Conservation (phyloP, 2,888 invertebrate genomes). For the Rhamphomyia laevipes region DNA sequence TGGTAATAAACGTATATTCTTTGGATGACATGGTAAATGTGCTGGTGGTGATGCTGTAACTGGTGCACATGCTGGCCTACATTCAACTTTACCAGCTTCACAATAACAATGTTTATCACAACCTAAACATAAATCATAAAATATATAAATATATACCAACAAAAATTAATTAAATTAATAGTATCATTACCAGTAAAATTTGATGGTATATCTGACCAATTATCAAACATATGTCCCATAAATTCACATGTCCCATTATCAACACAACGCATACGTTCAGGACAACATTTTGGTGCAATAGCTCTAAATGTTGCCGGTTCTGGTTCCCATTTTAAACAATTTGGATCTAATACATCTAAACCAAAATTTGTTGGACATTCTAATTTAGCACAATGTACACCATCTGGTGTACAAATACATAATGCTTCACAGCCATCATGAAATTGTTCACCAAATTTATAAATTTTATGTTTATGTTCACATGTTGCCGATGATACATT, state of each 20-base stretch:
- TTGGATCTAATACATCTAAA: constrained; percentile 70
- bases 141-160: neutral
- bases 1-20: constrained; percentile 50
- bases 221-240: constrained; percentile 48
- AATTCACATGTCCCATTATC: constrained; percentile 74
- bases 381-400: constrained; percentile 64
- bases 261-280: constrained; percentile 62
- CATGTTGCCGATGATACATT: constrained; percentile 19
- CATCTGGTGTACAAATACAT: constrained; percentile 60
- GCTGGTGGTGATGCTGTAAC: constrained; percentile 65
- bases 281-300: constrained; percentile 68
- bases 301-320: constrained; percentile 59
- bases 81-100: constrained; percentile 76
- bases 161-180: neutral
- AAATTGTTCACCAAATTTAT: constrained; percentile 55
- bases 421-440: constrained; percentile 71
- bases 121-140: constrained; percentile 35
- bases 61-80: constrained; percentile 68
- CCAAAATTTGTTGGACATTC: constrained; percentile 77
- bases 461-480: constrained; percentile 27
- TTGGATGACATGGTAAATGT: constrained; percentile 57
- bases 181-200: constrained; percentile 46
- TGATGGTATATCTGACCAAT: constrained; percentile 73
- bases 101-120: constrained; percentile 81
- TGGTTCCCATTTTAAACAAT: constrained; percentile 78